phyloP scores from a whole-genome alignment of 2,888 invertebrate species.

The Aleiodes leptofemur region DNA sequence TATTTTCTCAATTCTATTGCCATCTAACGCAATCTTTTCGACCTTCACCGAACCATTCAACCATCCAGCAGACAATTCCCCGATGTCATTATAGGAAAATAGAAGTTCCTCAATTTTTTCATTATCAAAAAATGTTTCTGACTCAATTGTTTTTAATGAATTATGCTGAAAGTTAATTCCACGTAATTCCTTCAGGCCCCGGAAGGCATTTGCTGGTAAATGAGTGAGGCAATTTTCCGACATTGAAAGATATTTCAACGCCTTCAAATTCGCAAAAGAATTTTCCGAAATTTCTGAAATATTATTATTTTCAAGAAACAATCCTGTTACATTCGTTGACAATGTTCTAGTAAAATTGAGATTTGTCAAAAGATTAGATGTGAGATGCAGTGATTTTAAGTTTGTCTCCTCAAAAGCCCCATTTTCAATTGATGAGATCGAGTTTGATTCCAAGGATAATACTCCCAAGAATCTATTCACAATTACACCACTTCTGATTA shows the following conservation, averaged over 20 bases:
- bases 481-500: conserved; percentile 57
- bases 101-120: conserved; percentile 53
- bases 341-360: conserved; percentile 58
- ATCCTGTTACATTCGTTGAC: conserved; percentile 55
- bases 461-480: conserved; percentile 65
- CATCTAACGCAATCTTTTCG: conserved; percentile 67
- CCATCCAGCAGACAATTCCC: conserved; percentile 65
- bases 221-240: conserved; percentile 33
- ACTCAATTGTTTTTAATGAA: conserved; percentile 44
- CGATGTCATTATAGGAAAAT: conserved; percentile 56
- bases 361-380: conserved; percentile 55
- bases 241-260: conserved; percentile 42
- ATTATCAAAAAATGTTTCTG: conserved; percentile 51
- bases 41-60: conserved; percentile 73
- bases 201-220: conserved; percentile 26
- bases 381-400: conserved; percentile 54
- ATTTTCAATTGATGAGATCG: conserved; percentile 61
- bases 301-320: conserved; percentile 54
- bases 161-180: conserved; percentile 50
- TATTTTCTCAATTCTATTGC: conserved; percentile 72
- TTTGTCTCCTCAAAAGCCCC: conserved; percentile 67
- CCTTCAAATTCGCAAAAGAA: conserved; percentile 51
- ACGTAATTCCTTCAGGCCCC: conserved; percentile 50
- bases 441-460: conserved; percentile 71
- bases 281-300: conserved; percentile 54